phyloP scores from a whole-genome alignment of 2,797 vertebrate genomes.

The Phalanger gymnotis region DNA sequence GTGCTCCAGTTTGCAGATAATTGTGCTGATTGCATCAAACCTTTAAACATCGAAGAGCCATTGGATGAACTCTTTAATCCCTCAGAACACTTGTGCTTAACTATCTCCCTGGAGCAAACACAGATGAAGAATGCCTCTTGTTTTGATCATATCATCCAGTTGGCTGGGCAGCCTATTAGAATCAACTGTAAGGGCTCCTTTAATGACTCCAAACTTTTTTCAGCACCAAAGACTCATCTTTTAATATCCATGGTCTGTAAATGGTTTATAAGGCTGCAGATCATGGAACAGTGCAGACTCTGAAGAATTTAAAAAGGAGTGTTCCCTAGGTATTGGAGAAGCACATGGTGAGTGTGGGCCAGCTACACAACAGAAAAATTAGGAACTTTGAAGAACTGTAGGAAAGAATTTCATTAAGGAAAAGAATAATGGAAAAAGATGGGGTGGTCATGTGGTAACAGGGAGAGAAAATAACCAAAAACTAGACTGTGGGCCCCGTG shows the following conservation, averaged over 20 bases:
- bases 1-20: background rate
- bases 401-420: background rate
- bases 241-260: background rate
- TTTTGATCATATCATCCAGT: background rate
- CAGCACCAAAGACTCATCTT: background rate
- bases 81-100: background rate
- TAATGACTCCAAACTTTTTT: background rate
- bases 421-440: background rate
- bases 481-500: background rate
- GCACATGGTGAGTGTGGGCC: background rate
- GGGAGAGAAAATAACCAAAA: background rate
- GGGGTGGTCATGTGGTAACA: background rate
- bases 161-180: background rate
- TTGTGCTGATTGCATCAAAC: background rate
- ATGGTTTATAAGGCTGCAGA: background rate
- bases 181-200: background rate
- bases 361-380: background rate
- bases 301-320: background rate
- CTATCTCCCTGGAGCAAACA: background rate
- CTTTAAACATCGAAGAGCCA: background rate
- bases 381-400: background rate
- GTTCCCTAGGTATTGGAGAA: background rate
- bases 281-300: background rate
- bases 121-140: background rate
- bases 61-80: background rate